These are phyloP conservation scores for Diadema setosum DNA, from an alignment of 35 echinoderm and acorn worm species.

Conservation along the genomic window DNA sequence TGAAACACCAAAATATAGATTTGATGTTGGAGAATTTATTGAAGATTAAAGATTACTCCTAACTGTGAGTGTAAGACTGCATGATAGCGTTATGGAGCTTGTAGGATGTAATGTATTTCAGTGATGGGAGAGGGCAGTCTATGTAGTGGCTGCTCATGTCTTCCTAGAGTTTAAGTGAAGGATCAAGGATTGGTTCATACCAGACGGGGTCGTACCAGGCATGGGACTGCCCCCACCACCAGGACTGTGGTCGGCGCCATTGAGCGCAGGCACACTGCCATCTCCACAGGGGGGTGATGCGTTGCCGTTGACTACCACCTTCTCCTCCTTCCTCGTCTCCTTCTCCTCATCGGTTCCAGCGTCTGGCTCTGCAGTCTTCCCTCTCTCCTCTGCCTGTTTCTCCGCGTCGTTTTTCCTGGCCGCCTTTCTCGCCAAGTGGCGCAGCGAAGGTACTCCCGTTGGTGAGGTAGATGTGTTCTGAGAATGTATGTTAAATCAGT, in stretches of 20 bases:
- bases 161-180: no score
- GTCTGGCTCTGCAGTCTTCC: neutral
- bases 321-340: neutral
- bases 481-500: no score
- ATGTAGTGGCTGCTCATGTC: no score
- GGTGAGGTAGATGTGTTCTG: neutral
- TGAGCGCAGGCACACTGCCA: neutral
- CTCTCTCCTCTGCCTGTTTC: neutral
- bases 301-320: neutral
- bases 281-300: neutral
- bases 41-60: no score
- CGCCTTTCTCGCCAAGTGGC: neutral
- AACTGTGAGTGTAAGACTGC: no score
- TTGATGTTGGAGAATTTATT: no score
- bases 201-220: neutral
- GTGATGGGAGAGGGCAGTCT: no score
- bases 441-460: neutral
- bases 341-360: neutral
- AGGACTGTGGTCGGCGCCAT: neutral
- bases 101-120: no score
- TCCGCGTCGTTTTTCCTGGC: neutral
- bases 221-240: neutral
- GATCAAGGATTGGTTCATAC: neutral
- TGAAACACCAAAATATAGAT: no score
- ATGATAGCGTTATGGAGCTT: no score